Evolutionary conservation across 2,113 vertebrate species (phyloP).

Genomic region (Urocolius indicus): DNA sequence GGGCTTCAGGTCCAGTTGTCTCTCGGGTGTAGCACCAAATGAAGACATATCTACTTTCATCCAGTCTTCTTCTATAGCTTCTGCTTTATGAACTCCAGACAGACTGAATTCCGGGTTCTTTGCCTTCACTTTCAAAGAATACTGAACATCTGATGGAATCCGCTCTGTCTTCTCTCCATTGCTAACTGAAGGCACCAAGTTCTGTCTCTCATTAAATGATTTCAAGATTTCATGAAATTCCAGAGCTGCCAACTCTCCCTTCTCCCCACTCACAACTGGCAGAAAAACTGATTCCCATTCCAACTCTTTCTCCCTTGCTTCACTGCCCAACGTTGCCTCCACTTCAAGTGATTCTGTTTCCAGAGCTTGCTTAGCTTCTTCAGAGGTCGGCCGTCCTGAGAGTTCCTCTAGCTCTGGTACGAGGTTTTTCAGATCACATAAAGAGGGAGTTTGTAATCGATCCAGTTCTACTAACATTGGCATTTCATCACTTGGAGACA

Average conservation of each 20-base stretch:
- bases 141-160: neutral
- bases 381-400: neutral
- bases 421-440: neutral
- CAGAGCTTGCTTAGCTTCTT: neutral
- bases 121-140: neutral
- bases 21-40: neutral
- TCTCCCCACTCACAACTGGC: neutral
- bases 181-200: neutral
- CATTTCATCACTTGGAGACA: neutral
- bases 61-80: neutral
- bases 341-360: slow-evolving; percentile 26
- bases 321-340: neutral
- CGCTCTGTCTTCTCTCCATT: neutral
- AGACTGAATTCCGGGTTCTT: neutral
- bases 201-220: neutral
- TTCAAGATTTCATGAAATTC: neutral
- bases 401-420: slow-evolving; percentile 17
- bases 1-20: neutral
- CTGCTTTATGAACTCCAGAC: slow-evolving; percentile 16
- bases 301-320: neutral
- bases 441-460: neutral
- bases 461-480: neutral
- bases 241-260: neutral
- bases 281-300: neutral
- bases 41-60: slow-evolving; percentile 34